Base-by-base conservation (phyloP, 2,797 vertebrate species). In the Sebastes goodei region DNA sequence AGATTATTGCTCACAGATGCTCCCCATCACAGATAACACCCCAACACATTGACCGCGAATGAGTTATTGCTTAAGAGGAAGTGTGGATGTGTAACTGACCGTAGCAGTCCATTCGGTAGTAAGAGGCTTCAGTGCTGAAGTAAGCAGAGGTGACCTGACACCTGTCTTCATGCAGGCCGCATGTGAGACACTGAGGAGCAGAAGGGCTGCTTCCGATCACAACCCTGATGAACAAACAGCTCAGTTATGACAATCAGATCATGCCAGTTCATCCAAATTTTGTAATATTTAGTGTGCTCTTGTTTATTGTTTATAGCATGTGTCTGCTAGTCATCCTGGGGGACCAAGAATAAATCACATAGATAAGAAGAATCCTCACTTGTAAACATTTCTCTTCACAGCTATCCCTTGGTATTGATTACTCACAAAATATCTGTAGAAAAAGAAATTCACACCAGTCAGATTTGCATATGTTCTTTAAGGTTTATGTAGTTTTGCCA, bases 361-460 rank as follows among this genome's bases (percentile, higher is more conserved):
- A 33, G 11, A 52, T 14, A 14, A 38, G 10, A 65, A 35, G 1
- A 20, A 9, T 66, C 21, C 93, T 97, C 96, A 99, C 99, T 97
- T 99, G 93, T 99, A 99, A 78, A 99, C 93, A 76, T 99, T 96
- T 94, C 97, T 97, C 94, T 96, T 96, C 77, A 97, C 96, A 35
- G 98, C 97, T 70, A 35, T 94, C 80, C 71, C 95, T 87, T 88
- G 38, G 20, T 97, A 65, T 92, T 98, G 95, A 90, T 99, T 99
- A 91, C 98, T 99, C 78, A 98, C 96, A 90, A 96, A 99, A 92
- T 99, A 99, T 92, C 99, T 99, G 91, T 96, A 80, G 86, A 94
- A 86, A 86, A 82, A 74, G 4, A 76, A 35, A 42, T 57, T 63
- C 1, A 71, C 10, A 74, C 0, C 4, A 9, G 1, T 62, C 46